phyloP scores from a whole-genome alignment of 1,140 invertebrate species.

The Amphibalanus amphitrite region DNA sequence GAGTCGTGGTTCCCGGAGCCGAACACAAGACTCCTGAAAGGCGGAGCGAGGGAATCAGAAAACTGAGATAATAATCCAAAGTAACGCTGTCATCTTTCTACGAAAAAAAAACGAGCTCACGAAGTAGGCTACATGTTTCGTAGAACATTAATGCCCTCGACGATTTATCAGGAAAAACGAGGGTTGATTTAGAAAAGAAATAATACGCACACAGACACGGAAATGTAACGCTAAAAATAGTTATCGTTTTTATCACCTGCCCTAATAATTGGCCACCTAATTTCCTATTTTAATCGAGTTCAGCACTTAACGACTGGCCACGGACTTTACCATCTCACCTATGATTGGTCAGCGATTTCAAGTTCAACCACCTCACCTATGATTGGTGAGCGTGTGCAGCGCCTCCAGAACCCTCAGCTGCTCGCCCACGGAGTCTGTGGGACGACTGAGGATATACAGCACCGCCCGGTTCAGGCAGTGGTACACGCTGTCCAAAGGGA shows the following conservation, averaged over 20 bases:
- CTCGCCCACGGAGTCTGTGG: conserved; percentile 69
- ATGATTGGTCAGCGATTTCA: background rate
- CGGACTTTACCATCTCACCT: conserved; percentile 12
- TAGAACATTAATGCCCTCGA: too few relatives aligned
- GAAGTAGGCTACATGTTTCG: too few relatives aligned
- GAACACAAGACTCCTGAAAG: conserved; percentile 60
- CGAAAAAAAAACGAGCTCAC: too few relatives aligned
- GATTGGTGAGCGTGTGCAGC: conserved; percentile 77
- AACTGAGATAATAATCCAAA: too few relatives aligned
- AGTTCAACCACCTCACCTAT: conserved; percentile 30
- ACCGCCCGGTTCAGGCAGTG: conserved; percentile 87
- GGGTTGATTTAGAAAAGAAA: too few relatives aligned
- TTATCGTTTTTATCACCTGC: too few relatives aligned
- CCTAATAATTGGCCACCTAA: background rate
- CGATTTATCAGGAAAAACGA: too few relatives aligned
- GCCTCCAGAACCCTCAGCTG: conserved; percentile 84
- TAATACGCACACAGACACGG: background rate
- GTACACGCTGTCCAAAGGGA: conserved; percentile 57
- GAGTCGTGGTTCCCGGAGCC: conserved; percentile 85
- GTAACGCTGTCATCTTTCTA: too few relatives aligned
- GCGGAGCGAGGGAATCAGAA: too few relatives aligned
- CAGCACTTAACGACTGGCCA: background rate
- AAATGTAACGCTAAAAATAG: background rate
- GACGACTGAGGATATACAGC: conserved; percentile 76
- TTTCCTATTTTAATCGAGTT: background rate